Evolutionary conservation across 1,140 invertebrate genomes (phyloP).

Genomic region (Coelopa frigida): DNA sequence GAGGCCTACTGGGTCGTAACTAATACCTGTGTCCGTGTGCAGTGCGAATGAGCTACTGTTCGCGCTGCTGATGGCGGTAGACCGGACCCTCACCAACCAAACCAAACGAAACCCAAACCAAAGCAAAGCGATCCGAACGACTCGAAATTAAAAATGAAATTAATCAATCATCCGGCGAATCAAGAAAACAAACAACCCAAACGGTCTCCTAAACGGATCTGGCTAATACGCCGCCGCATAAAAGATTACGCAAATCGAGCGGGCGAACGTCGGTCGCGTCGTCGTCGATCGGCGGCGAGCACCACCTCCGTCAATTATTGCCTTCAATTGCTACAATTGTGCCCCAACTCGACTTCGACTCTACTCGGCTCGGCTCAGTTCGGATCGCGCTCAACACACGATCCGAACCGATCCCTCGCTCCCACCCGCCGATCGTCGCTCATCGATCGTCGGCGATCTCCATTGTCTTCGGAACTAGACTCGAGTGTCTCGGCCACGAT

Average conservation of each 20-base stretch:
- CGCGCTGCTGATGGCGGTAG: conserved; percentile 22
- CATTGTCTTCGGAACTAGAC: too few relatives aligned
- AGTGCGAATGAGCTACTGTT: conserved; percentile 2
- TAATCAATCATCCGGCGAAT: conserved; percentile 36
- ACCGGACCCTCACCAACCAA: neutral
- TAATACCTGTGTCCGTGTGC: too few relatives aligned
- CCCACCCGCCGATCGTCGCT: too few relatives aligned
- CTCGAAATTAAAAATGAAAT: conserved; percentile 45
- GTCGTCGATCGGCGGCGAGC: neutral
- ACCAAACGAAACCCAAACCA: neutral
- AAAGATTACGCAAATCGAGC: conserved; percentile 32
- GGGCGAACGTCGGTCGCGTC: neutral
- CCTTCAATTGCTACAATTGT: conserved; percentile 44
- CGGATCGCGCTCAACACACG: too few relatives aligned
- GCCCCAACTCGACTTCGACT: too few relatives aligned
- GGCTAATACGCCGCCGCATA: neutral
- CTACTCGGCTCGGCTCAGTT: too few relatives aligned
- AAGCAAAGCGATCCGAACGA: conserved; percentile 28
- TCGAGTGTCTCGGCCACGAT: too few relatives aligned
- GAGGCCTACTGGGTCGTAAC: too few relatives aligned
- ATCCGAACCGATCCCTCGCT: too few relatives aligned
- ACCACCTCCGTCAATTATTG: conserved; percentile 40
- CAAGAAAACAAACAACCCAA: neutral
- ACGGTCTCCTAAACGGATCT: conserved; percentile 12
- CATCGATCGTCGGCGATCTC: too few relatives aligned